These are phyloP conservation scores for Pelobates fuscus DNA, from an alignment of 2,113 vertebrate genomes.

Conservation along the genomic window DNA sequence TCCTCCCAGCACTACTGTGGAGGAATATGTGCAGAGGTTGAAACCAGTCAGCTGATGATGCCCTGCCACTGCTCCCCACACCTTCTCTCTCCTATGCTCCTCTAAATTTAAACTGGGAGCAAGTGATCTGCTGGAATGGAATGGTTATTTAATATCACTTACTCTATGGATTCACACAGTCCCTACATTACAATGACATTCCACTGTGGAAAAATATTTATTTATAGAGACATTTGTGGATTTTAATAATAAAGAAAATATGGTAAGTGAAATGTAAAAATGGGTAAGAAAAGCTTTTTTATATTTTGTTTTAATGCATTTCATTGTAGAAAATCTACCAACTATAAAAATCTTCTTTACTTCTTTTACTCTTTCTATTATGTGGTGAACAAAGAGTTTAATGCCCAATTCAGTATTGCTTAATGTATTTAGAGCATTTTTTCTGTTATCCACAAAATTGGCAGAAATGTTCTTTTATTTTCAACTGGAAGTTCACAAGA, in stretches of 20 bases:
- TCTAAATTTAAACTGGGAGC: too few species aligned
- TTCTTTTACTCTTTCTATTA: constrained; percentile 31
- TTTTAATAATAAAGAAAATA: too few species aligned
- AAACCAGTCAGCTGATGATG: neutral
- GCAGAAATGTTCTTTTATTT: constrained; percentile 25
- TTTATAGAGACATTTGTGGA: too few species aligned
- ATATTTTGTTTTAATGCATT: constrained; percentile 8
- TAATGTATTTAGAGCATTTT: constrained; percentile 30
- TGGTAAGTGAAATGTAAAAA: neutral
- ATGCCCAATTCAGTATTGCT: constrained; percentile 23
- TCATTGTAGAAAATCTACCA: constrained; percentile 4
- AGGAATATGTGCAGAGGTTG: neutral
- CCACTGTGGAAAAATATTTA: too few species aligned
- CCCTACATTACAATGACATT: too few species aligned
- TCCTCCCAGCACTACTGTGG: too few species aligned
- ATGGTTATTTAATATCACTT: too few species aligned
- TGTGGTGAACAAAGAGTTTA: constrained; percentile 25
- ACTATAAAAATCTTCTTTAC: constrained; percentile 29
- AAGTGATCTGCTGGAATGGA: too few species aligned
- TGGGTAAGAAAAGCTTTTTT: too few species aligned
- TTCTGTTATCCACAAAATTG: constrained; percentile 14
- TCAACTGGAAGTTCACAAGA: neutral
- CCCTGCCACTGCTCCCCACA: too few species aligned
- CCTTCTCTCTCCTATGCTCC: too few species aligned
- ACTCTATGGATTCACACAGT: too few species aligned